Conservation (phyloP, 2,797 vertebrate genomes). For the Melanotaenia boesemani region DNA sequence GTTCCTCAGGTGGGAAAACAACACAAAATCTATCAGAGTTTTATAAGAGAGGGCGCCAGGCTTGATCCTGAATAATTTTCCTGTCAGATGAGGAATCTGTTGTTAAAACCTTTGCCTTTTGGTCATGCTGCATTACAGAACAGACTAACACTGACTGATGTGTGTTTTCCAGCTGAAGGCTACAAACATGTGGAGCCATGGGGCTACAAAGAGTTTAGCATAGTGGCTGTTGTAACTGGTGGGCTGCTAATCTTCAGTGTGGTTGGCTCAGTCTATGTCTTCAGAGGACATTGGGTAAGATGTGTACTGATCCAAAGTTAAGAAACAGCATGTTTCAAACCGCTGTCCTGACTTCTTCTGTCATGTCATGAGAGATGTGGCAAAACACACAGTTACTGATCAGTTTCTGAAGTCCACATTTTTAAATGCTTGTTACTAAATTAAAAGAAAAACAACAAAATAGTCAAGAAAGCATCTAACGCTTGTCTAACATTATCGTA, state of each 20-base stretch:
- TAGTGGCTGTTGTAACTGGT: conserved; percentile 28
- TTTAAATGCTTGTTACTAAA: too few species aligned
- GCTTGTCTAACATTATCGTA: too few species aligned
- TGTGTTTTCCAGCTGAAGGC: conserved; percentile 66
- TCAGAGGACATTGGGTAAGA: conserved; percentile 79
- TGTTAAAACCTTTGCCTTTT: conserved; percentile 7
- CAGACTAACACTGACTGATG: conserved; percentile 3
- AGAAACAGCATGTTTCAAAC: conserved; percentile 17
- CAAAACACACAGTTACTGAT: too few species aligned
- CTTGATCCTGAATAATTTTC: conserved; percentile 9
- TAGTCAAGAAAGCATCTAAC: too few species aligned
- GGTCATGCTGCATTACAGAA: conserved; percentile 11
- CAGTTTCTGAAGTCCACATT: too few species aligned
- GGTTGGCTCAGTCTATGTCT: conserved; percentile 70
- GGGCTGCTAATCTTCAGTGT: conserved; percentile 77
- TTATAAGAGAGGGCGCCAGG: background rate
- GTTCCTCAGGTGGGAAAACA: background rate
- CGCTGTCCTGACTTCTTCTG: background rate
- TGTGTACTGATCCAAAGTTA: background rate
- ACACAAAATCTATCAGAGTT: background rate
- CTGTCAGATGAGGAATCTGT: conserved; percentile 15
- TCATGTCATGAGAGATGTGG: background rate
- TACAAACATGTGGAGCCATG: background rate
- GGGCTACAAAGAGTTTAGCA: conserved; percentile 4
- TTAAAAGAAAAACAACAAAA: too few species aligned